Base-by-base conservation (phyloP, 1,140 invertebrate genomes). In the Drosophila tsacasi region DNA sequence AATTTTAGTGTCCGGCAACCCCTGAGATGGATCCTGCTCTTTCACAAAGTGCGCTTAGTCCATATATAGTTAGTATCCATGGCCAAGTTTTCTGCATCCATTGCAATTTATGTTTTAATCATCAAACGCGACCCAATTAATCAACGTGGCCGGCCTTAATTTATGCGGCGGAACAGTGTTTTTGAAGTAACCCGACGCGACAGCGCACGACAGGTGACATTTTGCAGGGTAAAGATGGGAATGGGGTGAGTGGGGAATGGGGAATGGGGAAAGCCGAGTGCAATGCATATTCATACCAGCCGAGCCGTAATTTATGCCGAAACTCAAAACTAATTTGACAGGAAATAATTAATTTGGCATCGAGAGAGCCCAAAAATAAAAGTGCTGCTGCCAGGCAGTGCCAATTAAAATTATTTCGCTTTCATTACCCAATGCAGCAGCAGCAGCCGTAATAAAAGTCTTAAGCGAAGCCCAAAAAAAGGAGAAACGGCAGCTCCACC, bases 341-440 rank as follows among this genome's bases (percentile, higher is more conserved):
- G 84, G 85, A 90, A 90, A 89, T 89, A 89, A 90, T 90, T 89
- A 89, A 89, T 89, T 85, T 90, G 84, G 85, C 60, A 58, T 55
- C 81, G 57, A 64, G 54, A 68, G 62, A 58, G 60, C 39, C 58
- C 54, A 72, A 81, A 81, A 65, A 57, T 57, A 62, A 72, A 71
- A 76, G 66, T 71, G 81, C 57, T 84, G 81, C 49, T 50, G 49
- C 81, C 64, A 80, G 54, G 47, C 69, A 42, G 62, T 54, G 52
- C 85, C 85, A 89, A 89, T 89, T 89, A 89, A 89, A 89, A 89
- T 89, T 90, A 84, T 85, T 90, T 90, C 86, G 85, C 79, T 90
- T 90, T 91, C 86, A 91, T 90, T 91, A 90, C 83, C 79, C 79
- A 83, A 91, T 79, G 77, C 72, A 47, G 40, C 9, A 59, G 47